phyloP scores from a whole-genome alignment of 2,113 vertebrate species.

The Pithys albifrons region DNA sequence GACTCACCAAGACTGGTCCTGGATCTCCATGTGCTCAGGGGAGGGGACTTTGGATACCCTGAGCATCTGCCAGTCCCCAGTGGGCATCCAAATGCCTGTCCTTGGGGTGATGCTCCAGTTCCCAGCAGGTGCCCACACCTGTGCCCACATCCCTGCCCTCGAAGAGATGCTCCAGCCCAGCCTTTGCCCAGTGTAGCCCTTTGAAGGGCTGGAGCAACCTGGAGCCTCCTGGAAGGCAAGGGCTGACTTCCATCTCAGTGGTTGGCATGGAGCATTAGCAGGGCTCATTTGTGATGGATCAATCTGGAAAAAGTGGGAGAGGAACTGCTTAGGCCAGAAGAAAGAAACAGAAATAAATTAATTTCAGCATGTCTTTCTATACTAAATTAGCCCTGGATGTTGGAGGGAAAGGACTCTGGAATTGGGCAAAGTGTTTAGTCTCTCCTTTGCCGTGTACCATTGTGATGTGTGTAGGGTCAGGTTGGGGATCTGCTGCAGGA shows the following conservation, averaged over 20 bases:
- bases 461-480: accelerated
- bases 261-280: background rate
- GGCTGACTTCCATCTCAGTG: conserved; percentile 5
- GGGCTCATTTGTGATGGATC: conserved; percentile 20
- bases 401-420: background rate
- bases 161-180: background rate
- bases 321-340: background rate
- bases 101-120: background rate
- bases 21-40: accelerated
- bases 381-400: background rate
- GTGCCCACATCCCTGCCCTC: background rate
- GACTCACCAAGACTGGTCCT: background rate
- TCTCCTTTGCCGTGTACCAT: accelerated
- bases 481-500: background rate
- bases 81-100: background rate
- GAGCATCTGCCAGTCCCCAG: background rate
- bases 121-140: background rate
- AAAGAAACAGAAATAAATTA: background rate
- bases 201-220: background rate
- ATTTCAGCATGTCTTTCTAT: background rate
- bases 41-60: background rate
- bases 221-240: background rate
- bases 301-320: conserved; percentile 35
- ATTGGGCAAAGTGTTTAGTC: background rate
- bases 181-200: background rate